A percentile compares a stretch with the other conserved stretches of the same genome.
Evolutionary conservation across 1,140 invertebrate species (phyloP).

Genomic region (Drosophila rufa): DNA sequence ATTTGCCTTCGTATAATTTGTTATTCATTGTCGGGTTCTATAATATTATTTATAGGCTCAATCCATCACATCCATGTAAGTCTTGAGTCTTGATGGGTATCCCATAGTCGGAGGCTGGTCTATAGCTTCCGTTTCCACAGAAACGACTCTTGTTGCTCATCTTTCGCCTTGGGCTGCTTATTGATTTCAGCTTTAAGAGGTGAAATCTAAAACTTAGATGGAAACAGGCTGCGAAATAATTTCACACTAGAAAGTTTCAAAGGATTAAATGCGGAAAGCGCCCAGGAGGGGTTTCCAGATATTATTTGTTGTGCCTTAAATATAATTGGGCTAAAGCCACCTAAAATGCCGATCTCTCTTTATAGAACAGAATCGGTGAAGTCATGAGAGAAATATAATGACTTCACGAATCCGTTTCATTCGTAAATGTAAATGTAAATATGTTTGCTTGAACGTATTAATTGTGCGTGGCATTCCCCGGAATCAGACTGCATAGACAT

Average conservation of each 20-base stretch:
- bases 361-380: too few species aligned
- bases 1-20: too few species aligned
- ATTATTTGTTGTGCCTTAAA: too few species aligned
- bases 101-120: too few species aligned
- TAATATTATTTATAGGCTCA: too few species aligned
- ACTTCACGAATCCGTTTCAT: too few species aligned
- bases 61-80: too few species aligned
- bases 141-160: neutral
- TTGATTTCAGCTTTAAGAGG: neutral
- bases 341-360: neutral
- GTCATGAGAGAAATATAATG: neutral
- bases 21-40: too few species aligned
- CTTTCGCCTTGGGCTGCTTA: neutral
- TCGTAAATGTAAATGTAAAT: neutral
- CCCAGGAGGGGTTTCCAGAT: neutral
- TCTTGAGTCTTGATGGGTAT: neutral
- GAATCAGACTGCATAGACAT: neutral
- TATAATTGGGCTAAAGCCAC: too few species aligned
- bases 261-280: neutral
- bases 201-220: neutral
- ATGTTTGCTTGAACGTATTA: neutral
- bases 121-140: neutral
- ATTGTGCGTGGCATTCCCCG: slow-evolving; percentile 1
- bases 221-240: neutral
- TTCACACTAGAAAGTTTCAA: neutral